A percentile compares a stretch with the other conserved stretches of the same genome.
These are phyloP conservation scores for Morpho helenor DNA, from an alignment of 2,888 invertebrate genomes.

Conservation along the genomic window DNA sequence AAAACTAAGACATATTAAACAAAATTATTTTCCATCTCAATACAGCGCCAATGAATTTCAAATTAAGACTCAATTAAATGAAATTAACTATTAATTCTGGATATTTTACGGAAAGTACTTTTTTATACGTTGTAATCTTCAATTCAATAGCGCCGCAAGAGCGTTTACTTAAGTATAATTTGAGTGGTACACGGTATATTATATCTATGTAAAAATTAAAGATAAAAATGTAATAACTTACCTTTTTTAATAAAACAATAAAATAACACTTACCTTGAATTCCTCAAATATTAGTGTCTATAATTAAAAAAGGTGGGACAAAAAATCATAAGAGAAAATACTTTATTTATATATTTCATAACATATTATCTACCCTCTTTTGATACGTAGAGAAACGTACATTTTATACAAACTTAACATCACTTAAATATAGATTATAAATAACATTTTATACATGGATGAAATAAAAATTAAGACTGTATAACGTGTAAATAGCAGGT, in stretches of 20 bases:
- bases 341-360: slow-evolving; percentile 8
- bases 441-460: not conserved
- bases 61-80: too few species aligned
- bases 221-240: not conserved
- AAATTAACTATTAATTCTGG: too few species aligned
- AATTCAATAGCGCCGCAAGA: too few species aligned
- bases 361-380: not conserved
- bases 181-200: slow-evolving; percentile 14
- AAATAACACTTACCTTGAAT: slow-evolving; percentile 7
- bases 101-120: too few species aligned
- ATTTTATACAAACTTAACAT: not conserved
- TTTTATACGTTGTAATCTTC: too few species aligned
- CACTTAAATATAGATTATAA: slow-evolving; percentile 3
- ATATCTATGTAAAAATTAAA: not conserved
- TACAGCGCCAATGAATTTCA: too few species aligned
- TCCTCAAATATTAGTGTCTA: not conserved
- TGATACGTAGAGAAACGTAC: not conserved
- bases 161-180: not conserved
- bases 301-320: not conserved
- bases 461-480: not conserved
- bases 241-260: not conserved
- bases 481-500: too few species aligned
- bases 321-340: not conserved
- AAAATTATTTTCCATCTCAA: too few species aligned
- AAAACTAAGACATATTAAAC: too few species aligned